Evolutionary conservation across 2,797 vertebrate genomes (phyloP).

Genomic region (Molossus molossus): DNA sequence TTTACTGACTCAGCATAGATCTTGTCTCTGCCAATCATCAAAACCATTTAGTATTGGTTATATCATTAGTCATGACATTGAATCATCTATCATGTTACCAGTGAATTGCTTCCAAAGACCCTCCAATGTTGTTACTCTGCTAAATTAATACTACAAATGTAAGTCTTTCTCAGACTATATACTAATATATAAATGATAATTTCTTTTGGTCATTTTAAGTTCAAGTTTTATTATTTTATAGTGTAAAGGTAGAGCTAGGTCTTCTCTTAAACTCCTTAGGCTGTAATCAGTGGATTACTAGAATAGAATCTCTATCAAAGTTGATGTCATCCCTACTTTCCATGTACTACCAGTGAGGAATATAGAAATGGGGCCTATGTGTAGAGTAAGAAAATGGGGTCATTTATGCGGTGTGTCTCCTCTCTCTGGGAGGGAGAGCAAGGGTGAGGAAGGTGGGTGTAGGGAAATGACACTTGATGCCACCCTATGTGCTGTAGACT

Average conservation of each 20-base stretch:
- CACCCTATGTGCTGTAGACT: background rate
- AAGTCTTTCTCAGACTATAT: background rate
- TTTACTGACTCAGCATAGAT: constrained; percentile 11
- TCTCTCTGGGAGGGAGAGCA: background rate
- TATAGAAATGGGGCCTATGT: background rate
- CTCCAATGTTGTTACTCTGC: background rate
- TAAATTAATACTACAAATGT: background rate
- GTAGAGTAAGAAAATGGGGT: background rate
- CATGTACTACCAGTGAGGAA: background rate
- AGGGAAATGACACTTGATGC: background rate
- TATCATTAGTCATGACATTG: background rate
- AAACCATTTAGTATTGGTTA: background rate
- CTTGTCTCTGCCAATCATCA: background rate
- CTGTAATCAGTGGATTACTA: background rate
- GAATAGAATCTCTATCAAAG: background rate
- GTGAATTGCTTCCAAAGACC: background rate
- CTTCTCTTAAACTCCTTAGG: background rate
- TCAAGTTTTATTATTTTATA: background rate
- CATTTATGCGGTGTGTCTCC: background rate
- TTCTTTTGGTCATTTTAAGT: constrained; percentile 14
- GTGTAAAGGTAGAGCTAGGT: background rate
- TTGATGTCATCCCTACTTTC: background rate
- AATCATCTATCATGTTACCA: background rate
- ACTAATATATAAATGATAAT: background rate
- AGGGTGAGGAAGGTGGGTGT: accelerated